Evolutionary conservation across 53 echinoderm and acorn worm genomes (phyloP).

Genomic region (Zoroaster sp.): DNA sequence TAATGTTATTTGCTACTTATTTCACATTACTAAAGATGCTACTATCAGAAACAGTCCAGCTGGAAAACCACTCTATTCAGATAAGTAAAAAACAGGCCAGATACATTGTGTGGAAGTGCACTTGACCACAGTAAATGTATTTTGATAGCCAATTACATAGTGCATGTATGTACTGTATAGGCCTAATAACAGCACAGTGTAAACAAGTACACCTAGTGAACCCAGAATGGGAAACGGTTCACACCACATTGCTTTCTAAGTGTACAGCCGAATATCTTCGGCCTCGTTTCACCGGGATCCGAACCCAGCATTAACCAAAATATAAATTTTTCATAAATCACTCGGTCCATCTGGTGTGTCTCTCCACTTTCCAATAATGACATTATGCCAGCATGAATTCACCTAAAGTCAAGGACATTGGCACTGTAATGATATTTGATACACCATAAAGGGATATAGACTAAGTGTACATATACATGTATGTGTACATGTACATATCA

Average conservation of each 20-base stretch:
- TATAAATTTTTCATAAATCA: background rate
- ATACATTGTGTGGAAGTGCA: too few relatives aligned
- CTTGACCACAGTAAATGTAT: too few relatives aligned
- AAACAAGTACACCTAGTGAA: background rate
- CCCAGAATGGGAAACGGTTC: background rate
- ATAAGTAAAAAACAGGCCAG: background rate
- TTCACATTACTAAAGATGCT: background rate
- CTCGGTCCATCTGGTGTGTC: background rate
- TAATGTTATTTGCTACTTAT: background rate
- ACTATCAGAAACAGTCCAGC: background rate
- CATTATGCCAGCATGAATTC: background rate
- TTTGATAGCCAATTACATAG: too few relatives aligned
- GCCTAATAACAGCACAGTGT: too few relatives aligned
- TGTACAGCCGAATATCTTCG: background rate
- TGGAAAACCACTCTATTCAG: background rate
- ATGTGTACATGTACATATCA: background rate
- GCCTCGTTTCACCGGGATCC: background rate
- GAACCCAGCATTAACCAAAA: background rate
- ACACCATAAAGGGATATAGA: background rate
- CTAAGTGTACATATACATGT: slow-evolving; percentile 1
- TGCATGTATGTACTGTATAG: background rate
- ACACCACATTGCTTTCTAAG: background rate
- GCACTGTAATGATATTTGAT: background rate
- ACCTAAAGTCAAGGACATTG: background rate
- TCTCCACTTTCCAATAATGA: background rate